Conservation (phyloP, 2,888 invertebrate genomes). For the Drosophila aldrichi region DNA sequence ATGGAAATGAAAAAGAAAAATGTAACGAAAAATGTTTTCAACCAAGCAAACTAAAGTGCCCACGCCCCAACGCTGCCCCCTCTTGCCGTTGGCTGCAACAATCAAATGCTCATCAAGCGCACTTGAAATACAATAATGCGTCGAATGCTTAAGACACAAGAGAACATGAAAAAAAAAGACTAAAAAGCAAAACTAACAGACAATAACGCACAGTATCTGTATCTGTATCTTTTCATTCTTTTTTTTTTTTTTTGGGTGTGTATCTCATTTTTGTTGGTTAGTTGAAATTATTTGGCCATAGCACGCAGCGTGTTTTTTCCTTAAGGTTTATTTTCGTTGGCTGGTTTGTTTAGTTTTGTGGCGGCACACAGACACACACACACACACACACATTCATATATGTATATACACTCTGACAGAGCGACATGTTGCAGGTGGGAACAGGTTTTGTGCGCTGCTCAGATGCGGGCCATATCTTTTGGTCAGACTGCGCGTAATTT, state of each 20-base stretch:
- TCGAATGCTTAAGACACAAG: conserved; percentile 58
- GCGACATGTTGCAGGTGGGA: conserved; percentile 76
- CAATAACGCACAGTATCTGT: conserved; percentile 53
- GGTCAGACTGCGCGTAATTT: conserved; percentile 72
- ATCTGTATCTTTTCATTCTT: conserved; percentile 49
- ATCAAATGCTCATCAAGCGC: conserved; percentile 82
- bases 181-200: conserved; percentile 22
- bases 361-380: conserved; percentile 53
- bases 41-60: conserved; percentile 36
- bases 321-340: conserved; percentile 78
- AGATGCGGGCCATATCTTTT: conserved; percentile 78
- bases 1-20: conserved; percentile 18
- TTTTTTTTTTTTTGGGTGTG: conserved; percentile 51
- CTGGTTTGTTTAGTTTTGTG: conserved; percentile 81
- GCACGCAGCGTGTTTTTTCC: conserved; percentile 37
- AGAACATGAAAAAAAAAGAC: conserved; percentile 3
- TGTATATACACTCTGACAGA: conserved; percentile 24
- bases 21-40: conserved; percentile 33
- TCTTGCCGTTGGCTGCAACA: conserved; percentile 56
- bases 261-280: conserved; percentile 62
- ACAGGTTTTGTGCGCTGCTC: conserved; percentile 67
- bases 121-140: conserved; percentile 77
- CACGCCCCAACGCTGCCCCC: not conserved
- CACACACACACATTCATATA: conserved; percentile 6
- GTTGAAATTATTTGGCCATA: conserved; percentile 48